phyloP scores from a whole-genome alignment of 2,888 invertebrate genomes.

The Agelastica alni region DNA sequence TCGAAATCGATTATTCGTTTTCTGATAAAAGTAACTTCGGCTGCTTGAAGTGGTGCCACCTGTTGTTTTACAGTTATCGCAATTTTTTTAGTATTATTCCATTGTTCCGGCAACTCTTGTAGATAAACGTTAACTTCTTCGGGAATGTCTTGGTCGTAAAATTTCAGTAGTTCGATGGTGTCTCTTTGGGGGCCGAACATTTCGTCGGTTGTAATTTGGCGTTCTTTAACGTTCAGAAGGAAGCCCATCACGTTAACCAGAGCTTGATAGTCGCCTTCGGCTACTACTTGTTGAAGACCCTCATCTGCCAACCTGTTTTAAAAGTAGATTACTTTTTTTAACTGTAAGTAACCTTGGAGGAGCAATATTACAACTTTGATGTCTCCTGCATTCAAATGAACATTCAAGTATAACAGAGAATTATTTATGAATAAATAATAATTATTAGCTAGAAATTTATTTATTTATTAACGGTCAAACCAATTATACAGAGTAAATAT shows the following conservation, averaged over 20 bases:
- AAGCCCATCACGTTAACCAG: constrained; percentile 93
- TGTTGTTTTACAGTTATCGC: constrained; percentile 65
- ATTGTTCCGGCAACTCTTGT: constrained; percentile 93
- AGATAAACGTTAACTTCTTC: constrained; percentile 92
- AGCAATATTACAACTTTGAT: too few species aligned
- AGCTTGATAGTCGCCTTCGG: constrained; percentile 87
- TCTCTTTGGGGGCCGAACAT: constrained; percentile 95
- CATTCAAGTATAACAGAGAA: too few species aligned
- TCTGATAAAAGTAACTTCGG: constrained; percentile 89
- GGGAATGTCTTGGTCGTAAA: constrained; percentile 95
- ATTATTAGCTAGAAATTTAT: too few species aligned
- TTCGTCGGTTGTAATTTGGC: constrained; percentile 84
- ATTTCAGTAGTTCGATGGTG: constrained; percentile 89
- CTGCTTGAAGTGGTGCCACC: constrained; percentile 92
- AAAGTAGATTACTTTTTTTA: too few species aligned
- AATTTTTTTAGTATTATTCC: constrained; percentile 93
- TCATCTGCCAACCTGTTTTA: constrained; percentile 83
- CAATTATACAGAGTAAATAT: too few species aligned
- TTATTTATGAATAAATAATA: too few species aligned
- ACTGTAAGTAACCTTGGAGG: too few species aligned
- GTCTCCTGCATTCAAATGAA: too few species aligned
- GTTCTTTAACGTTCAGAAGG: constrained; percentile 89
- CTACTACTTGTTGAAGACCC: constrained; percentile 77
- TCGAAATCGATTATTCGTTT: constrained; percentile 88
- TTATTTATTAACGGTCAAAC: too few species aligned